phyloP scores from a whole-genome alignment of 2,113 vertebrate species.

The Narcine bancroftii region DNA sequence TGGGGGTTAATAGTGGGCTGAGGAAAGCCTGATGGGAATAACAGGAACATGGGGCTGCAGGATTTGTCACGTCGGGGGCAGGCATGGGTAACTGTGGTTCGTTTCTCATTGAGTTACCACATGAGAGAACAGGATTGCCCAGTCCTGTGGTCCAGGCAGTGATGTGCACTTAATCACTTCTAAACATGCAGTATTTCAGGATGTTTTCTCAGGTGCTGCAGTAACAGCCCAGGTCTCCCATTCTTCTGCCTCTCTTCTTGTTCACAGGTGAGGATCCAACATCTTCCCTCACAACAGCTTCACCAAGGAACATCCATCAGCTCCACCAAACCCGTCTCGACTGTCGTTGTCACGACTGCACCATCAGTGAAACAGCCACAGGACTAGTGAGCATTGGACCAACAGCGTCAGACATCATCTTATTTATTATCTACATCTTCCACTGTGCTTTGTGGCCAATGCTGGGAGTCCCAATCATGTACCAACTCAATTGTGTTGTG shows the following conservation, averaged over 20 bases:
- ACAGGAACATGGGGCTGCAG: no score
- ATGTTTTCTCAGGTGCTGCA: not conserved
- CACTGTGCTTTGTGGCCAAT: not conserved
- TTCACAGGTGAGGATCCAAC: slow-evolving; percentile 84
- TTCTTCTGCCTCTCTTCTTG: not conserved
- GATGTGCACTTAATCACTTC: not conserved
- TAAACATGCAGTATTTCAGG: not conserved
- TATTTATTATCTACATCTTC: slow-evolving; percentile 5
- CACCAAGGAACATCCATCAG: slow-evolving; percentile 76
- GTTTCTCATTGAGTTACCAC: not conserved
- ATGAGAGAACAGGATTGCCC: not conserved
- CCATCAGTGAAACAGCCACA: slow-evolving; percentile 76
- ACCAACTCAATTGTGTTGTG: not conserved
- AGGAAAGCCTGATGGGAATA: no score
- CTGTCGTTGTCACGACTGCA: slow-evolving; percentile 84
- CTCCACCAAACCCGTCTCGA: slow-evolving; percentile 81
- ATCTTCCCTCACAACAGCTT: slow-evolving; percentile 80
- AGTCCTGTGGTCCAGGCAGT: not conserved
- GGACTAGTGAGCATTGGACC: slow-evolving; percentile 53
- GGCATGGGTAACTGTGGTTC: no score
- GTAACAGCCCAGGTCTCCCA: not conserved
- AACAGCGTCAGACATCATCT: not conserved
- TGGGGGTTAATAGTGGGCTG: no score
- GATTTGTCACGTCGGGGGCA: no score
- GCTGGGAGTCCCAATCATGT: not conserved